Conservation (phyloP, 1,140 invertebrate species). For the Ptiloglossa arizonensis region DNA sequence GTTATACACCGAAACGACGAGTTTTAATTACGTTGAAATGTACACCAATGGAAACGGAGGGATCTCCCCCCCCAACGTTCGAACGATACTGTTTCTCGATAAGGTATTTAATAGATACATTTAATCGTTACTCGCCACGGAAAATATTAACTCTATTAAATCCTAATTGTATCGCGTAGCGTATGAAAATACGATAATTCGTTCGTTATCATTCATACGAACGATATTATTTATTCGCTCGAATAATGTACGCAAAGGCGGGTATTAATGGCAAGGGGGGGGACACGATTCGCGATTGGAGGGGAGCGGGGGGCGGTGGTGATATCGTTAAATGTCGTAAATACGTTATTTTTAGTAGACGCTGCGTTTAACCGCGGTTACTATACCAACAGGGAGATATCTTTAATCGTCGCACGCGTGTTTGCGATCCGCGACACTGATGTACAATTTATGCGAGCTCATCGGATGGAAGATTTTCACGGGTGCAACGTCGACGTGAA, state of each 20-base stretch:
- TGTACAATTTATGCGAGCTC: conserved; percentile 37
- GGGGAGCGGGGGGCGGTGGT: conserved; percentile 10
- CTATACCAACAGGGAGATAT: conserved; percentile 52
- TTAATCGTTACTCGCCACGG: background rate
- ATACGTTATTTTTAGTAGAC: conserved; percentile 67
- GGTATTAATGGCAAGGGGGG: conserved; percentile 1
- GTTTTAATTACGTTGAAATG: background rate
- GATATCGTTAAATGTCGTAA: conserved; percentile 65
- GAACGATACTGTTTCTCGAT: background rate
- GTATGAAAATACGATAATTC: conserved; percentile 20
- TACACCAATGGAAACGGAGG: background rate
- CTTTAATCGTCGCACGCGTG: conserved; percentile 53
- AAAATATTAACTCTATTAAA: background rate
- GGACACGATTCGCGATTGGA: background rate
- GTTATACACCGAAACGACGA: background rate
- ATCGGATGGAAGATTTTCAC: conserved; percentile 32
- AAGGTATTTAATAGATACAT: background rate
- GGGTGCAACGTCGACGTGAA: background rate
- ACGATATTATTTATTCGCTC: background rate
- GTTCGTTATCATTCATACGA: background rate
- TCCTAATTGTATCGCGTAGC: background rate
- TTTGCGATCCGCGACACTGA: conserved; percentile 58
- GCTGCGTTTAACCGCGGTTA: conserved; percentile 47
- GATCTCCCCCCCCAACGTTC: background rate
- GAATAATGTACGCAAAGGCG: background rate